Percentiles rank a stretch among this genome's conserved stretches.
Conservation (phyloP, 2,113 vertebrate genomes). For the Ahaetulla prasina region DNA sequence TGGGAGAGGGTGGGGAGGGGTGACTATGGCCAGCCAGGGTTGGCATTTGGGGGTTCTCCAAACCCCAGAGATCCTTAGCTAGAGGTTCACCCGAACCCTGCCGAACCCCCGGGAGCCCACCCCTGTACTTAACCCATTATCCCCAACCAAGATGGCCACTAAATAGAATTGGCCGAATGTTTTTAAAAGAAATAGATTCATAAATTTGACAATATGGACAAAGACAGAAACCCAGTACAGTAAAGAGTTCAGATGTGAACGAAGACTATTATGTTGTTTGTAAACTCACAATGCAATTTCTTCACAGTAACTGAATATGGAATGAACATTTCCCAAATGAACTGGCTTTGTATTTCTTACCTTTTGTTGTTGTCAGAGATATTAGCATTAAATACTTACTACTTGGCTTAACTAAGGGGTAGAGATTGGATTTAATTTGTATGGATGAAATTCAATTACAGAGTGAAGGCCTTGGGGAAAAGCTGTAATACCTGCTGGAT, state of each 20-base stretch:
- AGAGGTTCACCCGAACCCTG: no score
- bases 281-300: neutral
- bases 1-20: no score
- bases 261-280: neutral
- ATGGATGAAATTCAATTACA: constrained; percentile 71
- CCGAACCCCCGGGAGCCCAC: no score
- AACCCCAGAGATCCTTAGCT: no score
- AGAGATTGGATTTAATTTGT: constrained; percentile 69
- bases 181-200: neutral
- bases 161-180: neutral
- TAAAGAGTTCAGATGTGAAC: neutral
- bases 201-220: neutral
- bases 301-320: neutral
- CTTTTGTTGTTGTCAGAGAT: constrained; percentile 62
- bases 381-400: constrained; percentile 70
- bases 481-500: constrained; percentile 67
- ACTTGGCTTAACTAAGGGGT: constrained; percentile 67
- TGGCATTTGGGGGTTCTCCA: no score
- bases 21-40: no score
- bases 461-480: constrained; percentile 52
- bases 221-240: neutral
- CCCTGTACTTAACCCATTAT: neutral
- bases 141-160: neutral
- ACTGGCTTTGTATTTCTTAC: constrained; percentile 41
- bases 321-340: neutral